These are phyloP conservation scores for Burhinus bistriatus DNA, from an alignment of 2,113 vertebrate species.

Conservation along the genomic window DNA sequence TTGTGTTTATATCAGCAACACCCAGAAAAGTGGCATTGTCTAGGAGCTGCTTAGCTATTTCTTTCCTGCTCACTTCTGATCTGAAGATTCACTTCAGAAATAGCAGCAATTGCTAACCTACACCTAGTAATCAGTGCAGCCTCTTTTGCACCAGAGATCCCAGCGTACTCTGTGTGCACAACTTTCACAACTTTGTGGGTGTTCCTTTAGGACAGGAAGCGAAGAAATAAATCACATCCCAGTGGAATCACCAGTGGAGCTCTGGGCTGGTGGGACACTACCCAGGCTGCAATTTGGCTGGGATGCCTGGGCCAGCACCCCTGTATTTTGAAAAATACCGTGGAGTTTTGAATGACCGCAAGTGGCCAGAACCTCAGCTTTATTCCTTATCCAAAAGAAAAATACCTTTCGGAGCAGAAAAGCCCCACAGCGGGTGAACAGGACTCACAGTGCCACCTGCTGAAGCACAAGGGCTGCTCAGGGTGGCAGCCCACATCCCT, in stretches of 20 bases:
- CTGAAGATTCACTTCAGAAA: neutral
- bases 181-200: slow-evolving; percentile 26
- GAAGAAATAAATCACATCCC: slow-evolving; percentile 48
- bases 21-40: neutral
- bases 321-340: slow-evolving; percentile 10
- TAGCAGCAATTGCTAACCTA: neutral
- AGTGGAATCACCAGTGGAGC: neutral
- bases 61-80: neutral
- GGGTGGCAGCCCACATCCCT: neutral
- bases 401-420: slow-evolving; percentile 8
- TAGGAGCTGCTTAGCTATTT: neutral
- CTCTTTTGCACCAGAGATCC: neutral
- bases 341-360: slow-evolving; percentile 2
- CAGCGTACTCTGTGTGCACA: neutral
- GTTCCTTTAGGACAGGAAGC: slow-evolving; percentile 52
- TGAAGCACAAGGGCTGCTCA: slow-evolving; percentile 4
- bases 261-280: neutral
- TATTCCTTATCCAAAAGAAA: slow-evolving; percentile 33
- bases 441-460: slow-evolving; percentile 59
- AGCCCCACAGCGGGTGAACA: neutral
- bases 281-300: slow-evolving; percentile 20
- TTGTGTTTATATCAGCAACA: neutral
- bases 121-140: neutral
- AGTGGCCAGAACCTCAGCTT: slow-evolving; percentile 33
- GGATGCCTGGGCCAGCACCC: neutral